These are phyloP conservation scores for Chrysolina oricalcia DNA, from an alignment of 2,888 invertebrate species.

Conservation along the genomic window DNA sequence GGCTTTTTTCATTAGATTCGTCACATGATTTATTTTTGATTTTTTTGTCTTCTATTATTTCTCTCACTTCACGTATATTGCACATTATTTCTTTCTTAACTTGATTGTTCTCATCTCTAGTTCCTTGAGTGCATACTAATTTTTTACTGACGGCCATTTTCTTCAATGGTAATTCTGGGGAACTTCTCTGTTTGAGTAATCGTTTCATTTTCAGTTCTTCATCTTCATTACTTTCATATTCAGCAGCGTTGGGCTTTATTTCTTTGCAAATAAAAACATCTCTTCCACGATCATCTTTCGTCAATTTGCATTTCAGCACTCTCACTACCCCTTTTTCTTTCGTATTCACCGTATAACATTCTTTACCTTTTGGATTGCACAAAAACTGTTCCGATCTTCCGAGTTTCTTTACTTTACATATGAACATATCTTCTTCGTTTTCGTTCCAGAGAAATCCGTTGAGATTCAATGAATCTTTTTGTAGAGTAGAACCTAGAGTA, in stretches of 20 bases:
- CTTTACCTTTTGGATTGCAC: conserved; percentile 16
- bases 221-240: neutral
- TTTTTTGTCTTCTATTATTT: conserved; percentile 23
- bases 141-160: conserved; percentile 16
- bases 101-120: neutral
- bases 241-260: conserved; percentile 11
- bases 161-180: neutral
- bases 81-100: neutral
- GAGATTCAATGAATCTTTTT: neutral
- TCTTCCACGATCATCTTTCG: conserved; percentile 32
- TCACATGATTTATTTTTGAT: neutral
- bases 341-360: neutral
- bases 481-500: neutral
- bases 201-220: conserved; percentile 23
- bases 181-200: neutral
- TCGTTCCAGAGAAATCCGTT: neutral
- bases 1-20: neutral
- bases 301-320: conserved; percentile 42
- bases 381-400: conserved; percentile 34
- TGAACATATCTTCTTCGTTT: conserved; percentile 26
- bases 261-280: conserved; percentile 42
- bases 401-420: conserved; percentile 38
- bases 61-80: conserved; percentile 24
- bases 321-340: conserved; percentile 26
- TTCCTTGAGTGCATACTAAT: conserved; percentile 9